A percentile compares a stretch with the other conserved stretches of the same genome.
These are phyloP conservation scores for Anthonomus grandis DNA, from an alignment of 1,140 invertebrate species.

Conservation along the genomic window DNA sequence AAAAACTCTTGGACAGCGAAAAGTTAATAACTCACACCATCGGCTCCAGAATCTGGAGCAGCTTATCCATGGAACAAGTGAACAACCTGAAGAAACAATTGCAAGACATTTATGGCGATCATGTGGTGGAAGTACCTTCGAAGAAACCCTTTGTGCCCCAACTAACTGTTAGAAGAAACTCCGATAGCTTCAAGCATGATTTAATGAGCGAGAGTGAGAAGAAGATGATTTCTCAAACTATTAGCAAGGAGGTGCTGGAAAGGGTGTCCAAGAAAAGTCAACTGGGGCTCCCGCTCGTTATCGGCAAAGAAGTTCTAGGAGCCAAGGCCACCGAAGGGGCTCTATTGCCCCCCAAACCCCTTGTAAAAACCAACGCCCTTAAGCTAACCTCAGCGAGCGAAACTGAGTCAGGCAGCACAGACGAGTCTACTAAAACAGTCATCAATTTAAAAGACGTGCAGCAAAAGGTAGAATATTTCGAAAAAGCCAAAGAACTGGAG, in stretches of 20 bases:
- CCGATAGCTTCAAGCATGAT: conserved; percentile 31
- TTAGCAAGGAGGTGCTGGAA: conserved; percentile 70
- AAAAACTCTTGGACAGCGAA: conserved; percentile 34
- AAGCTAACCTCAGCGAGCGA: conserved; percentile 55
- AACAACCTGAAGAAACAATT: conserved; percentile 76
- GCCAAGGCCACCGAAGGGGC: conserved; percentile 59
- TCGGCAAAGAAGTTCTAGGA: conserved; percentile 62
- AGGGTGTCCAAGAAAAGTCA: conserved; percentile 53
- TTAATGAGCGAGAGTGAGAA: conserved; percentile 65
- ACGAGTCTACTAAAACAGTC: conserved; percentile 64
- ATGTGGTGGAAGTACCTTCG: conserved; percentile 30
- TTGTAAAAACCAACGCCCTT: conserved; percentile 32
- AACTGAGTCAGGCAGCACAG: conserved; percentile 66
- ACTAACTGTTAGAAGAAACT: conserved; percentile 40
- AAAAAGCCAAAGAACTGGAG: conserved; percentile 56
- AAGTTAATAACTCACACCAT: conserved; percentile 57
- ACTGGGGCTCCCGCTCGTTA: conserved; percentile 51
- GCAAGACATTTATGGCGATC: conserved; percentile 72
- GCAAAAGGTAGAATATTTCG: conserved; percentile 77
- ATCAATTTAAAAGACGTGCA: conserved; percentile 62
- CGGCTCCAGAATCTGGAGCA: conserved; percentile 76
- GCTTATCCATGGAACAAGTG: conserved; percentile 79
- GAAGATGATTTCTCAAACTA: conserved; percentile 64
- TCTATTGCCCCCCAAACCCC: conserved; percentile 30
- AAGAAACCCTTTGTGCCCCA: conserved; percentile 17